Conservation (phyloP, 2,888 invertebrate genomes). For the Oscheius myriophilus region DNA sequence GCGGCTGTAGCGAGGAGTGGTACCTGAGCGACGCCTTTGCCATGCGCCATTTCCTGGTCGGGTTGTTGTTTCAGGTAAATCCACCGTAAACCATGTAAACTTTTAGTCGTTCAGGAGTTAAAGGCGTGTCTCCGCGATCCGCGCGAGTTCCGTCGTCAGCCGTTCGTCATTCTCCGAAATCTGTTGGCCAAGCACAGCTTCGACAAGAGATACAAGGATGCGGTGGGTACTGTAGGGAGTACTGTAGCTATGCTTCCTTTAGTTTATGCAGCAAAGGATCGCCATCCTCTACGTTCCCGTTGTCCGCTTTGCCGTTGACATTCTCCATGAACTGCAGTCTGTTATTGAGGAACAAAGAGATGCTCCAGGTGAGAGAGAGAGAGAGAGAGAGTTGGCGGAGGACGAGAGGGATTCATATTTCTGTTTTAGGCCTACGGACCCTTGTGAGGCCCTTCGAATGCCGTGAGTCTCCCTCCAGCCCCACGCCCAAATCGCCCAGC, state of each 20-base stretch:
- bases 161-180: conserved; percentile 84
- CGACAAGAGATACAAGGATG: conserved; percentile 87
- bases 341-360: conserved; percentile 32
- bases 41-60: conserved; percentile 89
- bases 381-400: not conserved
- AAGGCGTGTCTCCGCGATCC: conserved; percentile 86
- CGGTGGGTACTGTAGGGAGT: conserved; percentile 74
- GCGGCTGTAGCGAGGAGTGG: conserved; percentile 71
- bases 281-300: conserved; percentile 90
- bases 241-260: conserved; percentile 11
- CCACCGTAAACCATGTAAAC: not conserved
- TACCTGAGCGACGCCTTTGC: conserved; percentile 84
- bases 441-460: conserved; percentile 12
- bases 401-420: not conserved
- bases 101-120: conserved; percentile 83
- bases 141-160: conserved; percentile 83
- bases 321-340: conserved; percentile 80
- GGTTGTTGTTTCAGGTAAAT: conserved; percentile 76
- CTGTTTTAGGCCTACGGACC: not conserved
- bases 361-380: not conserved
- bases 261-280: conserved; percentile 76
- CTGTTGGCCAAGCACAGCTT: conserved; percentile 91
- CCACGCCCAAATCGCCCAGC: not conserved
- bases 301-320: conserved; percentile 87
- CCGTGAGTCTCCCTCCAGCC: conserved; percentile 12